Percentiles rank a stretch among this genome's conserved stretches.
These are phyloP conservation scores for Ceratosolen solmsi DNA, from an alignment of 1,140 invertebrate genomes.

Conservation along the genomic window DNA sequence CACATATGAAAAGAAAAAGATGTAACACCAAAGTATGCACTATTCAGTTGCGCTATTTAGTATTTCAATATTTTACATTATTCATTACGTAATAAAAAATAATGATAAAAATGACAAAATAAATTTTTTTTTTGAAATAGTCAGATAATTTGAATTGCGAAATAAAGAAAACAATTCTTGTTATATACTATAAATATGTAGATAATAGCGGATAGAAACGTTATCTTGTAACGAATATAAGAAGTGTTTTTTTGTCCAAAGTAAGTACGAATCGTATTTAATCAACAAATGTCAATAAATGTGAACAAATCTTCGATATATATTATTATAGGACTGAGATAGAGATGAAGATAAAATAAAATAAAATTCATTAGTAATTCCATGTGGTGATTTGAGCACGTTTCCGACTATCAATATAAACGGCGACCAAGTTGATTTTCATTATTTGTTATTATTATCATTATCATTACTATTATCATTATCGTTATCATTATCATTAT, in stretches of 20 bases:
- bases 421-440: neutral
- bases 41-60: neutral
- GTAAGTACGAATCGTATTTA: neutral
- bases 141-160: neutral
- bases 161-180: slow-evolving; percentile 6
- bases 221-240: slow-evolving; percentile 37
- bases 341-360: neutral
- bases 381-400: slow-evolving; percentile 23
- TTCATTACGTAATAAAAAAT: neutral
- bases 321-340: neutral
- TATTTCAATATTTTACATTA: neutral
- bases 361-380: too few species aligned
- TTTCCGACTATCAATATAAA: neutral
- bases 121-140: too few species aligned
- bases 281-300: neutral
- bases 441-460: too few species aligned
- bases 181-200: too few species aligned
- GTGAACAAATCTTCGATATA: neutral
- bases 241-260: slow-evolving; percentile 8
- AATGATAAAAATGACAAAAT: neutral
- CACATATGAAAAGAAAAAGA: slow-evolving; percentile 32
- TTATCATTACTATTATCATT: too few species aligned
- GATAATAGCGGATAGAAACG: neutral
- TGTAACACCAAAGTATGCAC: slow-evolving; percentile 4
- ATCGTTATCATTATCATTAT: too few species aligned